These are phyloP conservation scores for Lepisosteus osseus DNA, from an alignment of 2,113 vertebrate genomes.

Conservation along the genomic window DNA sequence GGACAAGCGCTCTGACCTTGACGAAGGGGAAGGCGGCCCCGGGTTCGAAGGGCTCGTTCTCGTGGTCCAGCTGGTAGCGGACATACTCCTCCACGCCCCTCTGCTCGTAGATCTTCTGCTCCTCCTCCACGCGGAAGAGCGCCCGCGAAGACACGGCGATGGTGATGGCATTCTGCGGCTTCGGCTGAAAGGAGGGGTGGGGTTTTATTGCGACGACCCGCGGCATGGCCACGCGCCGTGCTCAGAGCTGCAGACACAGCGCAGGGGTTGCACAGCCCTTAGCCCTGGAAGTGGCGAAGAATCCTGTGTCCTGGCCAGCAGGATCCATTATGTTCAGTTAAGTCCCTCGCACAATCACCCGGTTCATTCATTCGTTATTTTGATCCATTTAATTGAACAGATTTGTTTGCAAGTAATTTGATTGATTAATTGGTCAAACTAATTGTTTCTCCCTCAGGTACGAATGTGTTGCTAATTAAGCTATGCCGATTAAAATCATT, in stretches of 20 bases:
- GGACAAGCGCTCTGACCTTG: slow-evolving; percentile 64
- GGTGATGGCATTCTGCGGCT: slow-evolving; percentile 86
- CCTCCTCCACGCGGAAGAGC: slow-evolving; percentile 91
- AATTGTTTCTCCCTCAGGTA: too few relatives aligned
- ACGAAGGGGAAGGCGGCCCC: slow-evolving; percentile 93
- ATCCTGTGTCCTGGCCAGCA: too few relatives aligned
- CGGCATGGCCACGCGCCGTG: background rate
- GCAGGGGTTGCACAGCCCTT: too few relatives aligned
- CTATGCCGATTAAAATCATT: too few relatives aligned
- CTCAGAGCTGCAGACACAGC: background rate
- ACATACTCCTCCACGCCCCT: slow-evolving; percentile 89
- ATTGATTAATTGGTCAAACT: too few relatives aligned
- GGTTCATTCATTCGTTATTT: too few relatives aligned
- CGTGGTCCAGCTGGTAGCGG: slow-evolving; percentile 85
- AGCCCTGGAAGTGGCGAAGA: too few relatives aligned
- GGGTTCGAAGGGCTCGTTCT: slow-evolving; percentile 80
- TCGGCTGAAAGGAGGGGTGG: slow-evolving; percentile 65
- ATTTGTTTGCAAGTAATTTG: too few relatives aligned
- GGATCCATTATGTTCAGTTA: too few relatives aligned
- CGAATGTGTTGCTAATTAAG: too few relatives aligned
- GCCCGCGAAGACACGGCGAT: slow-evolving; percentile 87
- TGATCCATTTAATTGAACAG: too few relatives aligned
- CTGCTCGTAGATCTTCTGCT: slow-evolving; percentile 81
- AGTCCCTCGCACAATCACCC: too few relatives aligned
- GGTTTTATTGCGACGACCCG: background rate